phyloP scores from a whole-genome alignment of 2,797 vertebrate species.

The Trematomus bernacchii region DNA sequence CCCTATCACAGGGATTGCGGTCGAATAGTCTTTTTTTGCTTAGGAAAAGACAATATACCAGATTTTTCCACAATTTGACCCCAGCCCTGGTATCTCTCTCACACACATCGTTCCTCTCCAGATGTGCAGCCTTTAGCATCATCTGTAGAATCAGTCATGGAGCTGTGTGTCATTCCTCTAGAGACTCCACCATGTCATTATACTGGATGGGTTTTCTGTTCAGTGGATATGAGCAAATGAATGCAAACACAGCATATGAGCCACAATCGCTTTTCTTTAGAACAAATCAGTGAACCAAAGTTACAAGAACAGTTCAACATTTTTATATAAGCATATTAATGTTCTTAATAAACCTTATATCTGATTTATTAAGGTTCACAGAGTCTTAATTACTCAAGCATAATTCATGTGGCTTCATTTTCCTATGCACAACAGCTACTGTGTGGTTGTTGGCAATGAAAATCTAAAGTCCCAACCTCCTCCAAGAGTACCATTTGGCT shows the following conservation, averaged over 20 bases:
- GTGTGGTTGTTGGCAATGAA: too few species aligned
- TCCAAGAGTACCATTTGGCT: too few species aligned
- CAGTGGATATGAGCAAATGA: conserved; percentile 1
- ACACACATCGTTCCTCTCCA: conserved; percentile 24
- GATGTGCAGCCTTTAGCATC: conserved; percentile 35
- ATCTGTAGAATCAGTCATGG: conserved; percentile 13
- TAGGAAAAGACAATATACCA: too few species aligned
- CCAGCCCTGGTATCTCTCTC: neutral
- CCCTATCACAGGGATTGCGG: neutral
- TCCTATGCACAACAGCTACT: too few species aligned
- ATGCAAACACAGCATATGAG: too few species aligned
- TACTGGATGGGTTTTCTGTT: conserved; percentile 7
- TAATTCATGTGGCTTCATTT: neutral
- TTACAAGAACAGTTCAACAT: neutral
- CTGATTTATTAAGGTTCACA: neutral
- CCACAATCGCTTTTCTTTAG: too few species aligned
- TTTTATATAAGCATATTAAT: neutral
- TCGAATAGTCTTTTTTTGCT: too few species aligned
- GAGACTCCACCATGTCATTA: neutral
- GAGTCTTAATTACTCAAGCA: neutral
- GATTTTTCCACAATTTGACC: too few species aligned
- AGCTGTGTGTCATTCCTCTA: conserved; percentile 8
- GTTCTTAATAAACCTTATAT: neutral
- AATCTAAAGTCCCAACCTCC: too few species aligned
- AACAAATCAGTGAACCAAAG: too few species aligned